Evolutionary conservation across 2,797 vertebrate genomes (phyloP), one percentile per base, ranked within the genome.

Genomic region (Clarias fuscus): DNA sequence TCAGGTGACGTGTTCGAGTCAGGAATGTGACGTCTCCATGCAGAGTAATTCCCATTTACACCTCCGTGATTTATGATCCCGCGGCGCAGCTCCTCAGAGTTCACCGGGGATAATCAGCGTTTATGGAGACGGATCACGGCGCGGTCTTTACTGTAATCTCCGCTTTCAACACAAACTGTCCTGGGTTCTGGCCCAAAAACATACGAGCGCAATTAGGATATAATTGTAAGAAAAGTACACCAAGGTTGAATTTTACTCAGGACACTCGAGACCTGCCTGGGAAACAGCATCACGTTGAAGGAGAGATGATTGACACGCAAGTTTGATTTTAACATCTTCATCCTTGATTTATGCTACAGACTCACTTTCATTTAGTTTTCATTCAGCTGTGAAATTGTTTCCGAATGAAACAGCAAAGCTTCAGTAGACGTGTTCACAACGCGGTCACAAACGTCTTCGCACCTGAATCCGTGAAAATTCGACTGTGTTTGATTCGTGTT

Each of bases 111-210:
- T 62, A 22, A 15, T 62, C 59, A 40, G 79, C 4, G 24, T 65
- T 15, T 75, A 37, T 65, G 58, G 17, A 48, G 70, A 20, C 27
- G 24, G 40, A 64, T 72, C 73, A 58, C 68, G 48, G 77, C 24
- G 15, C 43, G 3, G 67, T 58, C 85, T 88, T 80, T 62, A 72
- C 84, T 87, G 79, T 67, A 72, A 83, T 89, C 86, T 90, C 79
- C 80, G 8, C 67, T 91, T 88, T 87, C 88, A 89, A 33, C 80
- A 88, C 77, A 85, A 90, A 88, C 81, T 37, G 65, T 83, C 73
- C 83, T 84, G 84, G 67, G 83, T 73, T 86, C 62, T 68, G 70
- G 76, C 80, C 80, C 59, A 88, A 79, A 84, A 71, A 70, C 85
- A 77, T 56, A 77, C 75, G 24, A 77, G 62, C 37, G 20, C 85